Percentiles rank a stretch among this genome's conserved stretches.
phyloP scores from a whole-genome alignment of 2,888 invertebrate genomes.

The Cataglyphis cursor region DNA sequence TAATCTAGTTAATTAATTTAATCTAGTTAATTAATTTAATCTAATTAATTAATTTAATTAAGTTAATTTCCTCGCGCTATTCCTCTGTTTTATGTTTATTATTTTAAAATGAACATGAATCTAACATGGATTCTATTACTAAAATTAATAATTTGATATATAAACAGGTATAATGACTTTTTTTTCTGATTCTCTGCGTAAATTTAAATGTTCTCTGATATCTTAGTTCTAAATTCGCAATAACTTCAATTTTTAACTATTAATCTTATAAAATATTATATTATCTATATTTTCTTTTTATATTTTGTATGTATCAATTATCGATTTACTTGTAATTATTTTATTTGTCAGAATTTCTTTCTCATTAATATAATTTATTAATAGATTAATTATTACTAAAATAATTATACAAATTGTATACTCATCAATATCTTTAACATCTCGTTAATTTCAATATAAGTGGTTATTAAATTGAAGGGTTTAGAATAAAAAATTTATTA shows the following conservation, averaged over 20 bases:
- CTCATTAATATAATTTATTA: background rate
- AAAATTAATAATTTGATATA: background rate
- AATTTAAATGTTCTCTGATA: background rate
- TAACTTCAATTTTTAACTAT: too few relatives aligned
- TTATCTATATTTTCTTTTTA: too few relatives aligned
- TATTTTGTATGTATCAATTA: too few relatives aligned
- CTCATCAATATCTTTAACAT: background rate
- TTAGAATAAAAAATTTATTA: background rate
- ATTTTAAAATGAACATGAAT: background rate
- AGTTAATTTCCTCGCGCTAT: too few relatives aligned
- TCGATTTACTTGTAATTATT: too few relatives aligned
- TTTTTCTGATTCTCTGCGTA: background rate
- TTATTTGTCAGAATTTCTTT: background rate
- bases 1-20: too few relatives aligned
- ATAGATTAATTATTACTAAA: too few relatives aligned
- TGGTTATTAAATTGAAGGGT: background rate
- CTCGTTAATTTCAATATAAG: slow-evolving; percentile 1
- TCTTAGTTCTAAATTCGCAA: background rate
- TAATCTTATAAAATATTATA: too few relatives aligned
- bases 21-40: too few relatives aligned
- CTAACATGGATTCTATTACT: background rate
- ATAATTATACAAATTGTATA: background rate
- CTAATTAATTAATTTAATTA: too few relatives aligned
- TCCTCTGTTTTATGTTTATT: background rate
- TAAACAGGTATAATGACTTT: background rate